Evolutionary conservation across 2,888 invertebrate genomes (phyloP).

Genomic region (Drosophila aldrichi): DNA sequence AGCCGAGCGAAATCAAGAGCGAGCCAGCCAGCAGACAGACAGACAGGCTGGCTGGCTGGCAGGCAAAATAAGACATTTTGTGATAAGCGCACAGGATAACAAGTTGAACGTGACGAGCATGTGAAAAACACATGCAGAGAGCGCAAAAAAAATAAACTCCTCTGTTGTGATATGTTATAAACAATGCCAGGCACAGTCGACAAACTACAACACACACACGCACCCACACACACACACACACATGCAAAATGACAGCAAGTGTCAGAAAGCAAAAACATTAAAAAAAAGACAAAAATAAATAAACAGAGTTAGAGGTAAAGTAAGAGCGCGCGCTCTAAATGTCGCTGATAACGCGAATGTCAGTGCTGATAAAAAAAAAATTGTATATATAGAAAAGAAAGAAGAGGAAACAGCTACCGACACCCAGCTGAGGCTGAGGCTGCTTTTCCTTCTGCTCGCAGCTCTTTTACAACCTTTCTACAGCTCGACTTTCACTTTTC

Average conservation of each 20-base stretch:
- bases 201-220: slow-evolving; percentile 40
- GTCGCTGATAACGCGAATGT: slow-evolving; percentile 57
- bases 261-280: slow-evolving; percentile 60
- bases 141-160: slow-evolving; percentile 36
- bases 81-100: slow-evolving; percentile 70
- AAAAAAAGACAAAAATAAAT: slow-evolving; percentile 52
- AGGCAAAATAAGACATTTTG: slow-evolving; percentile 70
- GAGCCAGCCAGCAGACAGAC: slow-evolving; percentile 17
- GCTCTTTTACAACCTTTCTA: slow-evolving; percentile 30
- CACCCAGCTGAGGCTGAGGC: background rate
- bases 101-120: slow-evolving; percentile 71
- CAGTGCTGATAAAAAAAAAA: slow-evolving; percentile 26
- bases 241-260: slow-evolving; percentile 56
- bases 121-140: slow-evolving; percentile 21
- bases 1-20: slow-evolving; percentile 18
- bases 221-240: slow-evolving; percentile 5
- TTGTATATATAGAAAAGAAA: background rate
- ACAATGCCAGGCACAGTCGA: slow-evolving; percentile 57
- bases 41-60: slow-evolving; percentile 11
- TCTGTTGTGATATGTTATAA: slow-evolving; percentile 57
- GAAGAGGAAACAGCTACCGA: background rate
- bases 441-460: background rate
- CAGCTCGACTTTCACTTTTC: slow-evolving; percentile 59
- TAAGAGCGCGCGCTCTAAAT: slow-evolving; percentile 30
- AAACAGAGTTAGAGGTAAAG: slow-evolving; percentile 6